phyloP scores from a whole-genome alignment of 1,140 invertebrate genomes.

The Artemia franciscana region DNA sequence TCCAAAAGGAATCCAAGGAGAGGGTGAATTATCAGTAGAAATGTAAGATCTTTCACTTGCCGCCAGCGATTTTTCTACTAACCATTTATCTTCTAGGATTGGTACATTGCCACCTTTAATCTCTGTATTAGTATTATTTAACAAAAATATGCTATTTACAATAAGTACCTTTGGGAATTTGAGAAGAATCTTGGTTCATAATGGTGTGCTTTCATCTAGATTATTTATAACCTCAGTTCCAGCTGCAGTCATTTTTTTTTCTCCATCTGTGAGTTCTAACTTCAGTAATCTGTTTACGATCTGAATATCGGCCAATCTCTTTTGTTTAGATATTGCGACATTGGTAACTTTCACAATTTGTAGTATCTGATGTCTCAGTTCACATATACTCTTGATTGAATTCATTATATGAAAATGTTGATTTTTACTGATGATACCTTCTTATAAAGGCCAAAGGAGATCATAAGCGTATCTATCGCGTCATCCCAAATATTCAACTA shows the following conservation, averaged over 20 bases:
- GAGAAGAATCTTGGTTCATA: neutral
- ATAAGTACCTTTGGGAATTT: neutral
- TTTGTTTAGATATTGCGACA: neutral
- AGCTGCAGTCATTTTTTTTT: neutral
- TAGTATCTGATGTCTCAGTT: no score
- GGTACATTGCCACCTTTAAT: neutral
- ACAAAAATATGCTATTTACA: neutral
- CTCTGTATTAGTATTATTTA: neutral
- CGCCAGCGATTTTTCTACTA: neutral
- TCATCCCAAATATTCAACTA: no score
- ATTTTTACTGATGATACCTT: no score
- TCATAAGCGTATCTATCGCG: no score
- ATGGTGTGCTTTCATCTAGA: neutral
- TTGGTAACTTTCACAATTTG: neutral
- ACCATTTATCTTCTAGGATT: neutral
- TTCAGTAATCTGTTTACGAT: neutral
- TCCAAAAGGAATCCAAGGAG: neutral
- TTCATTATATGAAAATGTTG: no score
- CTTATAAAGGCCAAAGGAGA: no score
- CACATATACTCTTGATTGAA: no score
- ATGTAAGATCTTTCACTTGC: neutral
- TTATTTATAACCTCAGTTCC: neutral
- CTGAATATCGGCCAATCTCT: neutral
- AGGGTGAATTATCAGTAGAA: neutral
- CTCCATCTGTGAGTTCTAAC: neutral